These are phyloP conservation scores for Meloidogyne exigua DNA, from an alignment of 1,140 invertebrate genomes.

Conservation along the genomic window DNA sequence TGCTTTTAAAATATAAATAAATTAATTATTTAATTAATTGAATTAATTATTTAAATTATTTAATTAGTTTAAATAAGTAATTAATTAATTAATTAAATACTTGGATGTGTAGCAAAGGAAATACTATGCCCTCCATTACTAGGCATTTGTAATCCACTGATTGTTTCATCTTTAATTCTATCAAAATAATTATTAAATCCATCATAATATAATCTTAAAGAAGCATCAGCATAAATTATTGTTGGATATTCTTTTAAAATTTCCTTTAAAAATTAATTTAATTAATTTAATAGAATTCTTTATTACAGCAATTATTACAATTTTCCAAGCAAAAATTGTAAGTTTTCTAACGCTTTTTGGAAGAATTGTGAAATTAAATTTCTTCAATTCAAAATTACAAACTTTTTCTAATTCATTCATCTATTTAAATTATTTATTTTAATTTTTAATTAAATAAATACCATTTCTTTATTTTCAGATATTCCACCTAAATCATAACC, in stretches of 20 bases:
- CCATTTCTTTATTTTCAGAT: constrained; percentile 10
- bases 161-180: background rate
- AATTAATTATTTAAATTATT: too few species aligned
- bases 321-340: constrained; percentile 17
- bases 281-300: background rate
- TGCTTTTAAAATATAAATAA: background rate
- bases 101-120: background rate
- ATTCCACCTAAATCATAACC: constrained; percentile 22
- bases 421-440: background rate
- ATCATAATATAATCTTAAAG: background rate
- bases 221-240: constrained; percentile 8
- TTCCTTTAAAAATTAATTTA: constrained; percentile 2
- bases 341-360: background rate
- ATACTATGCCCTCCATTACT: constrained; percentile 1
- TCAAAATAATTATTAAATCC: constrained; percentile 12
- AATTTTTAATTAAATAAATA: background rate
- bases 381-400: constrained; percentile 7
- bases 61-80: too few species aligned
- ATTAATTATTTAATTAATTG: too few species aligned
- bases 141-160: constrained; percentile 11
- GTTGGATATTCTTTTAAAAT: constrained; percentile 9
- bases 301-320: constrained; percentile 17
- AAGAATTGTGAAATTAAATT: constrained; percentile 13
- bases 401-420: constrained; percentile 11
- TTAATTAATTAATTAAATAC: background rate